Base-by-base conservation (phyloP, 2,113 vertebrate genomes). In the Hemicordylus capensis region DNA sequence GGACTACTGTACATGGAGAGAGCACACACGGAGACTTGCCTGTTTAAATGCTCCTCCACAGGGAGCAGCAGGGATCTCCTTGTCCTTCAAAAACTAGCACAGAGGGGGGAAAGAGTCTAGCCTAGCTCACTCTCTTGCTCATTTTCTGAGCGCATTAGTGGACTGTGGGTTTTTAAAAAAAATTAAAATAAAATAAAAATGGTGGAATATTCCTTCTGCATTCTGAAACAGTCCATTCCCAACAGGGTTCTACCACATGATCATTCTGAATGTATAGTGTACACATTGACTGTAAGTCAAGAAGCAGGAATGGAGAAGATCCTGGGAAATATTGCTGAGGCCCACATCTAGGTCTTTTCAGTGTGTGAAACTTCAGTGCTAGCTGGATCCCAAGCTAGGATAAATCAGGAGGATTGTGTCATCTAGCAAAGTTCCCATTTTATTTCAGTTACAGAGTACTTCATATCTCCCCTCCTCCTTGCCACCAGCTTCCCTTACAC, bases 401-500 rank as follows among this genome's bases (percentile, higher is more conserved):
- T 93, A 90, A 96, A 94, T 93, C 90, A 87, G 92, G 76, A 93
- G 92, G 92, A 96, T 95, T 95, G 93, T 85, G 85, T 24, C n/a
- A 91, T 91, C 90, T 77, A 92, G 92, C 94, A 96, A 95, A n/a
- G 93, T 94, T 94, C 89, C 90, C 89, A 88, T 94, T 51, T 51
- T 51, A 8, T 51, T 51, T 51, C 12, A 51, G 6, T 51, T 51
- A 51, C 48, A 51, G 48, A 81, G 24, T 15, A 70, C 48, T 9
- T 56, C 34, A 39, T n/a, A 42, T 59, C 9, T 44, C 54, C 11
- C 31, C 6, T 6, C 28, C 10, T 12, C 67, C 17, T 4, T 44
- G 2, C 63, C 19, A 17, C 3, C 48, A 10, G 56, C 63, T 48
- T 46, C 34, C 46, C 42, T 19, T 20, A 26, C 90, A 95, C 83